A percentile compares a stretch with the other conserved stretches of the same genome.
phyloP scores from a whole-genome alignment of 2,113 vertebrate genomes.

The Rostratula benghalensis region DNA sequence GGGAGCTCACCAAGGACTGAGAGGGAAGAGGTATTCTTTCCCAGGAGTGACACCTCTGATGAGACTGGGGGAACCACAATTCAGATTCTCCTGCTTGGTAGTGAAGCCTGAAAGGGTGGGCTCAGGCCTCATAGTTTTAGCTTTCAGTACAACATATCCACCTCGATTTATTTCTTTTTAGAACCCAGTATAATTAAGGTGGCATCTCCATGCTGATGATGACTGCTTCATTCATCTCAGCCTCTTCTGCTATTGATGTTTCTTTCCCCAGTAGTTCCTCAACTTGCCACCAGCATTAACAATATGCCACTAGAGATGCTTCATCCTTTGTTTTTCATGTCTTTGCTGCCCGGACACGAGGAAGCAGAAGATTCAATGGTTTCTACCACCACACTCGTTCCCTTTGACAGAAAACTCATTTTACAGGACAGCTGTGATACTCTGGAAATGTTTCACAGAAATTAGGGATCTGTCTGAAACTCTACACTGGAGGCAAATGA shows the following conservation, averaged over 20 bases:
- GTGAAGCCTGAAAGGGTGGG: not conserved
- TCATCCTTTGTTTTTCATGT: not conserved
- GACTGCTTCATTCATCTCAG: not conserved
- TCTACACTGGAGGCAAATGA: constrained; percentile 32
- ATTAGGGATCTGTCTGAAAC: constrained; percentile 39
- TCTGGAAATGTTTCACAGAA: constrained; percentile 5
- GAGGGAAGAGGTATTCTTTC: not conserved
- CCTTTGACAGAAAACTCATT: constrained; percentile 23
- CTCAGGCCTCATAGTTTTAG: not conserved
- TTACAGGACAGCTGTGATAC: not conserved
- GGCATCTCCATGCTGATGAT: not conserved
- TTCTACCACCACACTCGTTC: not conserved
- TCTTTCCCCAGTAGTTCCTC: not conserved
- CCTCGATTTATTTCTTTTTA: not conserved
- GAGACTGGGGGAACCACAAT: not conserved
- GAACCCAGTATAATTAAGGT: not conserved
- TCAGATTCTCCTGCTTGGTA: not conserved
- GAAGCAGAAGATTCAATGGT: not conserved
- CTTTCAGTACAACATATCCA: not conserved
- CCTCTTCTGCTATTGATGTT: not conserved
- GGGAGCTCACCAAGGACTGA: not conserved
- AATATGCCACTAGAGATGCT: not conserved
- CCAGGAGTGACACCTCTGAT: not conserved
- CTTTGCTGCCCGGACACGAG: not conserved
- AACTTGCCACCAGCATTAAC: not conserved